These are phyloP conservation scores for Hypomecis punctinalis DNA, from an alignment of 2,888 invertebrate genomes.

Conservation along the genomic window DNA sequence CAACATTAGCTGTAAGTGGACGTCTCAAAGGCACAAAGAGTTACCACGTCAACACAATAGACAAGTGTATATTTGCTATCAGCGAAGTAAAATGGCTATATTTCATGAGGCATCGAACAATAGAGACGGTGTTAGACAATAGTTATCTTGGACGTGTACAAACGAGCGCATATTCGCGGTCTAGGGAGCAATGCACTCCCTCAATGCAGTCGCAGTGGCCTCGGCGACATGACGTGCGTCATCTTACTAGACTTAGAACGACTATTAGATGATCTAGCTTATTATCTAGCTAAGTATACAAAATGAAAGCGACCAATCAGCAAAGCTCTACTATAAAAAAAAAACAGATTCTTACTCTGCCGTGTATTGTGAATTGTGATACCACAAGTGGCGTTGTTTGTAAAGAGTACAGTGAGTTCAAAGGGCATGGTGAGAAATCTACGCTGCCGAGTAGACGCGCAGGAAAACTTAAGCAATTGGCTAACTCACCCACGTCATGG, in stretches of 20 bases:
- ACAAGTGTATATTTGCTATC: constrained; percentile 5
- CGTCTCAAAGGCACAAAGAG: neutral
- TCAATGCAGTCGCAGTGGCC: constrained; percentile 54
- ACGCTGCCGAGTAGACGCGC: too few species aligned
- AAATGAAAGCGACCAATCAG: too few species aligned
- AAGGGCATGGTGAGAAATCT: too few species aligned
- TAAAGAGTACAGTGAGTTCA: too few species aligned
- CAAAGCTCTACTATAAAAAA: too few species aligned
- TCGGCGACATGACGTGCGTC: constrained; percentile 59
- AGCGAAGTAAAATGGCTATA: constrained; percentile 10
- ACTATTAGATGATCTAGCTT: neutral
- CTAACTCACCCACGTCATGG: too few species aligned
- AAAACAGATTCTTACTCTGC: too few species aligned
- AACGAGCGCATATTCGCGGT: constrained; percentile 62
- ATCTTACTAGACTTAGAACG: constrained; percentile 43
- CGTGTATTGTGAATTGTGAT: too few species aligned
- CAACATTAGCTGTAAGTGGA: neutral
- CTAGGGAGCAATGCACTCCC: constrained; percentile 67
- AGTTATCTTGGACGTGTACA: constrained; percentile 64
- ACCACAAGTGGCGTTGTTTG: too few species aligned
- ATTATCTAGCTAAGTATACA: constrained; percentile 1
- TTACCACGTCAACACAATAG: constrained; percentile 1
- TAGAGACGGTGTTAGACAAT: constrained; percentile 43
- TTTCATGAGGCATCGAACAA: constrained; percentile 27
- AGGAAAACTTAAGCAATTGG: too few species aligned